These are phyloP conservation scores for Amphipoea oculea DNA, from an alignment of 2,888 invertebrate genomes.

Conservation along the genomic window DNA sequence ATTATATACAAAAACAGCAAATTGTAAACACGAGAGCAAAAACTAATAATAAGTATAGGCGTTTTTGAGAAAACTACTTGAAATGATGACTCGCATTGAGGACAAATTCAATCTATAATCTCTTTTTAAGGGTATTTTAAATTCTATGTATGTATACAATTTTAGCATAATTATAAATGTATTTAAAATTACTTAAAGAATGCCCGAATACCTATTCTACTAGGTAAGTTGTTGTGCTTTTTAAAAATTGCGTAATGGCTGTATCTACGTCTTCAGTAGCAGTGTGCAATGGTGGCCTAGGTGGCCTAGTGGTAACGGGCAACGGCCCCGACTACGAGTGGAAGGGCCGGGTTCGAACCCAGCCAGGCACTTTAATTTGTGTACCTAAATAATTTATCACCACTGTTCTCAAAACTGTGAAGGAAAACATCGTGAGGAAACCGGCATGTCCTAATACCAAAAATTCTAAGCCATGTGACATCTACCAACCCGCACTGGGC, in stretches of 20 bases:
- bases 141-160: neutral
- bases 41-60: constrained; percentile 16
- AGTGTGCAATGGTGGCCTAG: neutral
- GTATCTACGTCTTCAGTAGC: neutral
- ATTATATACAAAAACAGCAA: constrained; percentile 42
- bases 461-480: neutral
- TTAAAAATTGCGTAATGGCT: neutral
- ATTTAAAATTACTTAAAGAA: neutral
- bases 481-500: neutral
- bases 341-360: neutral
- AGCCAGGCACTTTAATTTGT: neutral
- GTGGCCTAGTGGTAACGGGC: neutral
- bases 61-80: neutral
- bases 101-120: neutral
- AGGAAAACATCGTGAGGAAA: neutral
- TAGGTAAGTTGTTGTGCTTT: neutral
- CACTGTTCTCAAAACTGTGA: neutral
- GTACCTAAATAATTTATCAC: neutral
- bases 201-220: neutral
- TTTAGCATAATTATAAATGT: neutral
- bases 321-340: neutral
- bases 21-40: constrained; percentile 44
- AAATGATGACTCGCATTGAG: too few species aligned
- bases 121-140: neutral
- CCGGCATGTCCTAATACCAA: neutral